Base-by-base conservation (phyloP, 2,113 vertebrate species). In the Xiphias gladius region DNA sequence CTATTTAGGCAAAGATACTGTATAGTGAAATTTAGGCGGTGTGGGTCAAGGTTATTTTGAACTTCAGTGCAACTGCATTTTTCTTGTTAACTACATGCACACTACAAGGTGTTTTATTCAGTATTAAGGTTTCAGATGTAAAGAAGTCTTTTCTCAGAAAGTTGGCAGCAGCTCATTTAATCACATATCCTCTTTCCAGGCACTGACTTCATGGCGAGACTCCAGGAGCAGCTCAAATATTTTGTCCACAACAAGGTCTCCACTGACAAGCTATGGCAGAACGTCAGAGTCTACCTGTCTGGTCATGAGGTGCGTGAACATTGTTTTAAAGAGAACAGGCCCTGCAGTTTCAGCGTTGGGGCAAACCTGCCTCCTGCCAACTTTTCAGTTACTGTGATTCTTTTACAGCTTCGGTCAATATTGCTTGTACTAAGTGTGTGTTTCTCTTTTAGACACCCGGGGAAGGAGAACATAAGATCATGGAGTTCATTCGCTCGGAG, bases 381-480 rank as follows among this genome's bases (percentile, higher is more conserved):
- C 17, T 16, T 3, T 52, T 58, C 11, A 35, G 46, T 11, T 17
- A 22, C 2, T 19, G 24, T 22, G 22, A 63, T 20, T 78, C 4
- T 7, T 26, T 41, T 32, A 3, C 7, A 52, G 20, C 20, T 24
- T 20, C 17, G 37, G 20, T 59, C 11, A 0, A 2, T 37, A 3
- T 37, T 57, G 3, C 3, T 24, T 61, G 6, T 58, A 0, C 55
- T 46, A 3, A 26, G 5, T 76, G 4, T 54, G 13, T 41, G 16
- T 78, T 66, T 62, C 10, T 54, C 0, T 10, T 22, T n/a, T 88
- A 99, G 98, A 99, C 98, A 58, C 98, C 98, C 2, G 98, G 98
- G 50, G 98, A 99, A 94, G 98, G 98, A 86, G 98, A 99, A 75
- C 98, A 99, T 86, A 99, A 99, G 95, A 99, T 99, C 92, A 99